These are phyloP conservation scores for Monochamus alternatus DNA, from an alignment of 2,888 invertebrate genomes.

Conservation along the genomic window DNA sequence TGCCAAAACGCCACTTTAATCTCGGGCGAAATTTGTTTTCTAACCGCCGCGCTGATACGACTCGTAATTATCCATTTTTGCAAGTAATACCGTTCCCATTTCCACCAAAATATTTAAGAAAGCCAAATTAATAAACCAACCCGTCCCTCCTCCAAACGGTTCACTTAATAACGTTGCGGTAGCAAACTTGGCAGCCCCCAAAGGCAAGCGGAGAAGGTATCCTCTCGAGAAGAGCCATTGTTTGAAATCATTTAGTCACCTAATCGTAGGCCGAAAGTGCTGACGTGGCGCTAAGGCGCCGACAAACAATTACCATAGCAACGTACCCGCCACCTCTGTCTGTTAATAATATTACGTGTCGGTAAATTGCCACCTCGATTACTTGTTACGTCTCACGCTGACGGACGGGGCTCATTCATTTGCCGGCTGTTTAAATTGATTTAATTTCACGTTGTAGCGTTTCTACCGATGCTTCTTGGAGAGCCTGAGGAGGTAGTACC, in stretches of 20 bases:
- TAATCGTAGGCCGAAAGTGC: constrained; percentile 69
- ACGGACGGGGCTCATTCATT: constrained; percentile 19
- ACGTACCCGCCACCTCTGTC: constrained; percentile 56
- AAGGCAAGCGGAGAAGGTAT: constrained; percentile 20
- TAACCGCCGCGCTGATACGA: neutral
- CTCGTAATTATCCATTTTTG: constrained; percentile 23
- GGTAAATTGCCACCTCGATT: constrained; percentile 55
- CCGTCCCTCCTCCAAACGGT: constrained; percentile 14
- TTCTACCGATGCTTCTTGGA: neutral
- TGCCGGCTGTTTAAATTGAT: constrained; percentile 14
- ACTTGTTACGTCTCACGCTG: constrained; percentile 44
- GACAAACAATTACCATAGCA: constrained; percentile 67
- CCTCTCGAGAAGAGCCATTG: constrained; percentile 51
- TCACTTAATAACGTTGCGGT: constrained; percentile 34
- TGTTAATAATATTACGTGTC: constrained; percentile 54
- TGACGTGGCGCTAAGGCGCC: constrained; percentile 69
- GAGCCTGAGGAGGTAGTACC: neutral
- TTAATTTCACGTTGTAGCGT: constrained; percentile 6
- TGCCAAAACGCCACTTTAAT: neutral
- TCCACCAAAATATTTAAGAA: constrained; percentile 22
- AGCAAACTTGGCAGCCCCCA: constrained; percentile 34
- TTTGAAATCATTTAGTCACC: constrained; percentile 70
- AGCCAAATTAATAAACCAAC: constrained; percentile 27
- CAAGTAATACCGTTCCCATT: constrained; percentile 26
- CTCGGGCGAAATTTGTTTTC: neutral